Conservation (phyloP, 2,113 vertebrate genomes). For the Holacanthus passer region DNA sequence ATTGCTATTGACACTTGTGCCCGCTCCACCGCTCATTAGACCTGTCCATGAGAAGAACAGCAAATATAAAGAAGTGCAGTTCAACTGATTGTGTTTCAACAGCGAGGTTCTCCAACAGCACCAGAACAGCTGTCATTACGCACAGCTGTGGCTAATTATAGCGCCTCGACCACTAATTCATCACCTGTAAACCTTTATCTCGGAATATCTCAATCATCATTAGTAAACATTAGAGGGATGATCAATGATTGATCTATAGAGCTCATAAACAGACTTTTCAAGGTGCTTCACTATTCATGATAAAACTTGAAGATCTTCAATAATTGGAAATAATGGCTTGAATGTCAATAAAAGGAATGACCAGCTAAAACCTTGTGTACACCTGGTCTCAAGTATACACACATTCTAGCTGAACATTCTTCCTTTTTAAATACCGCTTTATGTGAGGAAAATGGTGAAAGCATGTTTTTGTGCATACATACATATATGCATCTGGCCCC, state of each 20-base stretch:
- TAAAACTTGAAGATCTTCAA: neutral
- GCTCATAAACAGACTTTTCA: neutral
- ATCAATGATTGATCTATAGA: neutral
- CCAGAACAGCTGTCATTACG: neutral
- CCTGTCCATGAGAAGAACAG: no score
- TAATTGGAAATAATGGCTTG: neutral
- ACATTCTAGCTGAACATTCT: no score
- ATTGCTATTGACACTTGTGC: no score
- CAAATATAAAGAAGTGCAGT: no score
- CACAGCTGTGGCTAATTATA: neutral
- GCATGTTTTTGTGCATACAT: no score
- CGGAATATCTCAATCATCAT: neutral
- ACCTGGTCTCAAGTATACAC: neutral
- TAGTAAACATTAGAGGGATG: neutral
- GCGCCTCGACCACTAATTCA: neutral
- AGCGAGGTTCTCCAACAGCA: neutral
- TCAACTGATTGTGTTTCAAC: neutral
- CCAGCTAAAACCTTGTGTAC: no score
- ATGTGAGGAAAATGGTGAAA: no score
- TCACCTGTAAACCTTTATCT: neutral
- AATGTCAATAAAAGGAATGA: neutral
- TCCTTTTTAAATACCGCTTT: no score
- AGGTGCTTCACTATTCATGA: neutral
- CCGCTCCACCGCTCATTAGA: no score
- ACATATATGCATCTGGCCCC: neutral